These are phyloP conservation scores for Polydesmus complanatus DNA, from an alignment of 2,888 invertebrate species.

Conservation along the genomic window DNA sequence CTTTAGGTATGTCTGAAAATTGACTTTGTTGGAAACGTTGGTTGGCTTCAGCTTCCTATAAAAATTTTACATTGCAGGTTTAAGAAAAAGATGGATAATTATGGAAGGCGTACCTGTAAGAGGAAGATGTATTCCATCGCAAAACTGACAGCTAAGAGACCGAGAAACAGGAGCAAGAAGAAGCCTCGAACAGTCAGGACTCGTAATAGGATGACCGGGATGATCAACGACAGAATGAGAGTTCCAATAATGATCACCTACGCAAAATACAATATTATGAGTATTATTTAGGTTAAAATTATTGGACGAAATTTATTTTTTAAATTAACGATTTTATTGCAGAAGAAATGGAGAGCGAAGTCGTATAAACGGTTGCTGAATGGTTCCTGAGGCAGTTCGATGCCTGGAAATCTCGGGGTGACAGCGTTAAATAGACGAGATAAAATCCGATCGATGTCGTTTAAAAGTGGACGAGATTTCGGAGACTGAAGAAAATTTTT, in stretches of 20 bases:
- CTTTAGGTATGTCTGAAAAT: background rate
- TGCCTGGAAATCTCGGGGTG: background rate
- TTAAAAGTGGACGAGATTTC: too few species aligned
- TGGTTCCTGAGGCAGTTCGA: background rate
- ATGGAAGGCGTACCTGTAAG: background rate
- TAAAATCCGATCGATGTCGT: constrained; percentile 6
- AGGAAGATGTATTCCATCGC: background rate
- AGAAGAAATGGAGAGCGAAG: background rate
- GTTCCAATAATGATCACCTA: background rate
- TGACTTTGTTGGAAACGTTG: background rate
- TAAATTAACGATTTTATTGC: background rate
- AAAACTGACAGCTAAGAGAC: background rate
- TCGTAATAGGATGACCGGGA: background rate
- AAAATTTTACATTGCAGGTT: background rate
- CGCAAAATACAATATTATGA: too few species aligned
- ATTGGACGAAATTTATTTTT: too few species aligned
- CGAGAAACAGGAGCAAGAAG: background rate
- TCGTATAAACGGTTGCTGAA: background rate
- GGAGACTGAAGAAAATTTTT: too few species aligned
- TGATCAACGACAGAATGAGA: background rate
- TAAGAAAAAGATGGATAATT: background rate
- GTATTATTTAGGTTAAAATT: too few species aligned
- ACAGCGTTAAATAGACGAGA: background rate
- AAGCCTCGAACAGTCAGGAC: background rate
- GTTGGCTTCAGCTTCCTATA: constrained; percentile 3